These are phyloP conservation scores for Indicator indicator DNA, from an alignment of 2,113 vertebrate species.

Conservation along the genomic window DNA sequence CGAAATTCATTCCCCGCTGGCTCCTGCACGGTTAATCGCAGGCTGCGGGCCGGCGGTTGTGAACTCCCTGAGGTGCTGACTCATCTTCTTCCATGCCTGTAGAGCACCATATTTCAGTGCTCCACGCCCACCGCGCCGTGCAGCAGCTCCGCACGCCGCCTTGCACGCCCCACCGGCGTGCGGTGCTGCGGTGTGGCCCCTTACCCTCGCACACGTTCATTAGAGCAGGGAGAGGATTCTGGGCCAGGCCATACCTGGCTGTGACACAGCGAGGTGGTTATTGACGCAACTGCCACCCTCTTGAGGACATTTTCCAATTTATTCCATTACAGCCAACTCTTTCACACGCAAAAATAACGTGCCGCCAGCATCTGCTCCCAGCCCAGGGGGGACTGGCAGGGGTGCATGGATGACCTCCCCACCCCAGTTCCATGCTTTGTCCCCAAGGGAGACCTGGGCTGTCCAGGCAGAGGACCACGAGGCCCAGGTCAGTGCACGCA, in stretches of 20 bases:
- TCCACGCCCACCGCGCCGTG: constrained; percentile 51
- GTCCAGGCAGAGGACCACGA: no score
- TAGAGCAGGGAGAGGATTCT: background rate
- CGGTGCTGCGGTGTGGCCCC: background rate
- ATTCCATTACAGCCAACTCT: background rate
- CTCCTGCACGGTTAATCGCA: constrained; percentile 12
- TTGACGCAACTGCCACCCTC: background rate
- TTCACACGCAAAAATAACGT: no score
- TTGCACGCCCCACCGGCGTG: background rate
- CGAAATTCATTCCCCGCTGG: background rate
- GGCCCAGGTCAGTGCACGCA: no score
- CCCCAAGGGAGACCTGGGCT: no score
- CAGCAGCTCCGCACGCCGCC: constrained; percentile 6
- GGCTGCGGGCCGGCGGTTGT: constrained; percentile 27
- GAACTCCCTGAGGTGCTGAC: constrained; percentile 57
- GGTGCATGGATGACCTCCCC: no score
- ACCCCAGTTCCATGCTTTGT: no score
- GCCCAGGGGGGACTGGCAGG: no score
- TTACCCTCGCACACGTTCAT: no score
- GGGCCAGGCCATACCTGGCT: background rate
- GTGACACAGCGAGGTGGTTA: background rate
- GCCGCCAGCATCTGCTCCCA: no score
- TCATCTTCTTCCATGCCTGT: constrained; percentile 56
- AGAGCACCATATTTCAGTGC: constrained; percentile 37
- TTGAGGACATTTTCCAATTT: background rate